These are phyloP conservation scores for Brachirus orientalis DNA, from an alignment of 2,113 vertebrate species.

Conservation along the genomic window DNA sequence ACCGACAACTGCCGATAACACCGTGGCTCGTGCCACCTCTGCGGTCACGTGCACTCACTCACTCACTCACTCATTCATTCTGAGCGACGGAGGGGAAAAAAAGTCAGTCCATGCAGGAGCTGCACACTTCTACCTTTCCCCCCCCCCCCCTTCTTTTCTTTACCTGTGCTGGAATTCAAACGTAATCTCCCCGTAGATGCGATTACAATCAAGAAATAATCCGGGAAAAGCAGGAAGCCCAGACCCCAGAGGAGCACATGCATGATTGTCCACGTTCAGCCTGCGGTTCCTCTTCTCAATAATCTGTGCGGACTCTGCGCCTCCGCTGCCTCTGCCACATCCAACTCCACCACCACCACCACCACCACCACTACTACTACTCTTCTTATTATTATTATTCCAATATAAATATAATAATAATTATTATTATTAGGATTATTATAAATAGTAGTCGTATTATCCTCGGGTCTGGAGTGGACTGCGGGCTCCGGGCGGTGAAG, in stretches of 20 bases:
- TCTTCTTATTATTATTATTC: no score
- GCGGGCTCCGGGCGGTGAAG: conserved; percentile 68
- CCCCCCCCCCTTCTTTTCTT: conserved; percentile 30
- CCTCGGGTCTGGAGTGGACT: conserved; percentile 65
- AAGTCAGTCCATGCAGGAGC: not conserved
- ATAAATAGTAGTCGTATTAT: conserved; percentile 58
- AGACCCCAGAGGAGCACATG: conserved; percentile 92
- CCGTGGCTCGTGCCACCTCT: no score
- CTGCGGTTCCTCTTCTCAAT: conserved; percentile 58
- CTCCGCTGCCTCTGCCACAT: conserved; percentile 74
- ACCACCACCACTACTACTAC: not conserved
- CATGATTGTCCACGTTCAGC: conserved; percentile 89
- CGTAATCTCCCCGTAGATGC: conserved; percentile 81
- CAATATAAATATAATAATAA: no score
- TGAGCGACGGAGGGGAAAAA: not conserved
- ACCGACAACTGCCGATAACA: no score
- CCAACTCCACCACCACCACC: conserved; percentile 40
- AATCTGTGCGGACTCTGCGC: conserved; percentile 49
- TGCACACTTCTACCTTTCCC: no score
- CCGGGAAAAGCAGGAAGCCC: conserved; percentile 87
- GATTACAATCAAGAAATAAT: conserved; percentile 84
- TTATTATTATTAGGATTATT: no score
- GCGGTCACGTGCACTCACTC: conserved; percentile 66
- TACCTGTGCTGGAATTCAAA: conserved; percentile 90
- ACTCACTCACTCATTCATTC: conserved; percentile 87